Conservation (phyloP, 2,888 invertebrate genomes). For the Netelia melanura region DNA sequence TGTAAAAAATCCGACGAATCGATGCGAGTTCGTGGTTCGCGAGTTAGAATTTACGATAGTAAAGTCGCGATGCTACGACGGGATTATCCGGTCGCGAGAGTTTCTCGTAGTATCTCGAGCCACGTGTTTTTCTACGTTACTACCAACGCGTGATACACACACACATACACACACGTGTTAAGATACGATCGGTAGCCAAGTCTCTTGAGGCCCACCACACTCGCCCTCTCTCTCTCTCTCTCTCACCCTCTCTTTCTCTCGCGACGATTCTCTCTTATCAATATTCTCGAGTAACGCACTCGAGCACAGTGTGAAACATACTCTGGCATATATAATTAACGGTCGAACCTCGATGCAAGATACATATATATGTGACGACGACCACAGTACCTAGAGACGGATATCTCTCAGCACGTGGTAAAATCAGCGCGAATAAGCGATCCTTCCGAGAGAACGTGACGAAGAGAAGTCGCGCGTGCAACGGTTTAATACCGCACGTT, state of each 20-base stretch:
- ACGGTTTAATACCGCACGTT: not conserved
- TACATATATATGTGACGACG: not conserved
- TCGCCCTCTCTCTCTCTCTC: not conserved
- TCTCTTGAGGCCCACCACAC: not conserved
- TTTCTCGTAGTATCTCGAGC: conserved; percentile 40
- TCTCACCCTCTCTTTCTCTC: not conserved
- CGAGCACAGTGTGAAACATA: not conserved
- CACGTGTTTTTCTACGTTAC: conserved; percentile 31
- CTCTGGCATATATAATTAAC: conserved; percentile 26
- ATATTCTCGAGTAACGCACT: conserved; percentile 33
- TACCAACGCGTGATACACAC: not conserved
- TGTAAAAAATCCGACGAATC: conserved; percentile 14
- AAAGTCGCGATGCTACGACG: not conserved
- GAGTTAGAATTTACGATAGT: no score
- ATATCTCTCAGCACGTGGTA: not conserved
- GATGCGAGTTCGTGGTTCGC: not conserved
- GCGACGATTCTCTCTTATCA: conserved; percentile 47
- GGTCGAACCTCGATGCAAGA: not conserved
- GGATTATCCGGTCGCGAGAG: conserved; percentile 51
- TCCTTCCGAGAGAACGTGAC: not conserved
- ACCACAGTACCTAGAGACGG: not conserved
- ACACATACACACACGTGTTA: not conserved
- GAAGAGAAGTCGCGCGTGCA: not conserved
- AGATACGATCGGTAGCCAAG: conserved; percentile 37
- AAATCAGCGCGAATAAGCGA: not conserved